Percentiles rank a stretch among this genome's conserved stretches.
Conservation (phyloP, 2,113 vertebrate genomes). For the Herpetotheres cachinnans region DNA sequence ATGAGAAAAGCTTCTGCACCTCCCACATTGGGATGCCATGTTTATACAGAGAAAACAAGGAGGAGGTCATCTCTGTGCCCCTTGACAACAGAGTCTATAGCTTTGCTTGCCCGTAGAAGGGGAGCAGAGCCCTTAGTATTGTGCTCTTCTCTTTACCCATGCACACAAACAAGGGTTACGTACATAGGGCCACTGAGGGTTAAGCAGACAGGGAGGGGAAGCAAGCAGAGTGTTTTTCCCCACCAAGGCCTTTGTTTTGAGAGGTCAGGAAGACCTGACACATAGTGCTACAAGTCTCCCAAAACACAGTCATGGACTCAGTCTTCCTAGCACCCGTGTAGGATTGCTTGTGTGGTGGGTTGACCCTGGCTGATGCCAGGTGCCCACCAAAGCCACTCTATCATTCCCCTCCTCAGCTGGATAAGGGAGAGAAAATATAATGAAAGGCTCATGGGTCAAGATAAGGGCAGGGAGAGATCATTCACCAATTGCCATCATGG, state of each 20-base stretch:
- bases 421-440: neutral
- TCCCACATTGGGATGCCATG: neutral
- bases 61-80: neutral
- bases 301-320: neutral
- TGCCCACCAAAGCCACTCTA: neutral
- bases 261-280: neutral
- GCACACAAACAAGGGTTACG: neutral
- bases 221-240: neutral
- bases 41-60: neutral
- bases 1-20: neutral
- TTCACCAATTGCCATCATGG: neutral
- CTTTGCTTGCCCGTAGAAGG: neutral
- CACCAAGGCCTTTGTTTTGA: neutral
- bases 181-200: neutral
- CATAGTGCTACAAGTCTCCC: neutral
- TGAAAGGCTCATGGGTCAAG: fast-evolving
- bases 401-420: neutral
- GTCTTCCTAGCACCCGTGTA: neutral
- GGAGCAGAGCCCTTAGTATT: neutral
- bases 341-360: neutral
- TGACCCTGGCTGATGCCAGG: neutral
- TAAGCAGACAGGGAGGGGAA: neutral
- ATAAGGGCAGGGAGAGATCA: neutral
- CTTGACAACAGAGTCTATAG: neutral
- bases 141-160: neutral